phyloP scores from a whole-genome alignment of 92 coral and sea anemone species.

The Phenganax subtilis region DNA sequence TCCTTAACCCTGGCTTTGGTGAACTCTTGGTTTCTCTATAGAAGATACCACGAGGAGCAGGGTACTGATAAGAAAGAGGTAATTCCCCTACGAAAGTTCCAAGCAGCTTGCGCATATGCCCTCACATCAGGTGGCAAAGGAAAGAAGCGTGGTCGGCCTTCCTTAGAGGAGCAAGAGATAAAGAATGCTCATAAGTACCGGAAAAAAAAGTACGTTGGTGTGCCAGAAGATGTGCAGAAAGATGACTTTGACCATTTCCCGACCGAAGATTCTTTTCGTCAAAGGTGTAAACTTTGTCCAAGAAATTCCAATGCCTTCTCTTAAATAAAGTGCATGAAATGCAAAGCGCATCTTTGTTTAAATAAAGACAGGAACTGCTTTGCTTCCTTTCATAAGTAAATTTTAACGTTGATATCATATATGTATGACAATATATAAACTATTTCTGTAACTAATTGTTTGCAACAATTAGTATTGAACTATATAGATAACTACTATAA shows the following conservation, averaged over 20 bases:
- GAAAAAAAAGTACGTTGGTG: neutral
- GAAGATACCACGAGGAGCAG: conserved; percentile 1
- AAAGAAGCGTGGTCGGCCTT: conserved; percentile 12
- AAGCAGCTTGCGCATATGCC: neutral
- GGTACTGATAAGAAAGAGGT: no score
- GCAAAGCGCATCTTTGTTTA: conserved; percentile 15
- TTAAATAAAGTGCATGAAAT: conserved; percentile 15
- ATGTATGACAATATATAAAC: no score
- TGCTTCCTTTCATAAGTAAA: conserved; percentile 8
- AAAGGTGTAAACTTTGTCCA: conserved; percentile 19
- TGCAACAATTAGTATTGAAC: neutral
- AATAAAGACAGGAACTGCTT: conserved; percentile 23
- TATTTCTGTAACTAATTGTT: no score
- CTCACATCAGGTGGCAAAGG: conserved; percentile 11
- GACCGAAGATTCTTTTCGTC: neutral
- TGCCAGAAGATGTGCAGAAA: conserved; percentile 8
- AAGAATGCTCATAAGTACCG: neutral
- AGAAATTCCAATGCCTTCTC: neutral
- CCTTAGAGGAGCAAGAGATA: neutral
- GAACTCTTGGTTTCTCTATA: conserved; percentile 15
- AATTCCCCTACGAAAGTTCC: no score
- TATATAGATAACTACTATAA: neutral
- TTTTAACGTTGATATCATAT: no score
- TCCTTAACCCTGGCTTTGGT: neutral
- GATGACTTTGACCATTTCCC: conserved; percentile 20